Conservation (phyloP, 2,888 invertebrate species). For the Acholoe squamosa region DNA sequence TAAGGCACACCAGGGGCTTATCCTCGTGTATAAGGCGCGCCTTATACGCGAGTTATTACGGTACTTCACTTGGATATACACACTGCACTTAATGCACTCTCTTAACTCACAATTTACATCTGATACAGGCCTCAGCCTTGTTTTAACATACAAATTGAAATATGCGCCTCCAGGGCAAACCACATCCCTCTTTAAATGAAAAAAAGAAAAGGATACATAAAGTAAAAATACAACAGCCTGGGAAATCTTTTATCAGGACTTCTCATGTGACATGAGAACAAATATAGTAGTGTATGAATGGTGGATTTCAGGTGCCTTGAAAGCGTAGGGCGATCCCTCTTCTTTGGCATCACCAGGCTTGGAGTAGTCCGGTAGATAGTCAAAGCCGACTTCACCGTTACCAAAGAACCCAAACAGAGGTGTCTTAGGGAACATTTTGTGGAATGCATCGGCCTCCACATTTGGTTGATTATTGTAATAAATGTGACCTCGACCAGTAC, state of each 20-base stretch:
- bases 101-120: too few species aligned
- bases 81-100: too few species aligned
- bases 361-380: constrained; percentile 69
- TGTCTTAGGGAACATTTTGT: constrained; percentile 83
- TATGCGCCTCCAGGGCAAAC: too few species aligned
- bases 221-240: too few species aligned
- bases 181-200: too few species aligned
- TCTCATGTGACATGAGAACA: constrained; percentile 66
- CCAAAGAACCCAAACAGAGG: constrained; percentile 84
- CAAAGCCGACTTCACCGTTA: constrained; percentile 84
- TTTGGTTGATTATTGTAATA: constrained; percentile 76
- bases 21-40: too few species aligned
- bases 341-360: background rate
- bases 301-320: constrained; percentile 59
- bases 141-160: too few species aligned
- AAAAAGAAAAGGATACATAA: too few species aligned
- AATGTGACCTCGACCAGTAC: constrained; percentile 82
- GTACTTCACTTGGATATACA: too few species aligned
- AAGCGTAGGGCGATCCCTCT: background rate
- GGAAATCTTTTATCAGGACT: constrained; percentile 59
- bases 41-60: too few species aligned
- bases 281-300: constrained; percentile 70
- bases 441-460: constrained; percentile 83
- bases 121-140: too few species aligned
- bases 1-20: too few species aligned